Percentiles rank a stretch among this genome's conserved stretches.
Conservation (phyloP, 2,797 vertebrate genomes). For the Octomys mimax region DNA sequence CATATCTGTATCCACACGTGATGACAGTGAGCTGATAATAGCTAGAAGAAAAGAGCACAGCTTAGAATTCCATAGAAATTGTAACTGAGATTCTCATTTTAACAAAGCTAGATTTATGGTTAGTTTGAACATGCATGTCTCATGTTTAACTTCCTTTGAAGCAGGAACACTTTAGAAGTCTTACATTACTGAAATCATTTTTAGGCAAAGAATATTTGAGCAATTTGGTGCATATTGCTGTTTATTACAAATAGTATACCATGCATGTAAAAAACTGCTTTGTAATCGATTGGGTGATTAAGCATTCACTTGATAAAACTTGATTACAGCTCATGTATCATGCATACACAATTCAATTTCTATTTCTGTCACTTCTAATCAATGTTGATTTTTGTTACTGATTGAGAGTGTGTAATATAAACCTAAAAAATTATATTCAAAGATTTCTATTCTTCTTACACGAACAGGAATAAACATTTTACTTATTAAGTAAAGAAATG, state of each 20-base stretch:
- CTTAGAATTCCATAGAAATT: neutral
- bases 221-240: neutral
- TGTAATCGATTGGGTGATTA: conserved; percentile 7
- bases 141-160: conserved; percentile 10
- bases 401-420: conserved; percentile 42
- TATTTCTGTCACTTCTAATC: conserved; percentile 59
- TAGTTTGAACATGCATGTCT: neutral
- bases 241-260: conserved; percentile 51
- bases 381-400: conserved; percentile 26
- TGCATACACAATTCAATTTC: conserved; percentile 10
- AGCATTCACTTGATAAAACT: conserved; percentile 38
- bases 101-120: neutral
- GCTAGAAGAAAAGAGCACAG: neutral
- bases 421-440: conserved; percentile 14
- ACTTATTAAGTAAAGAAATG: conserved; percentile 26
- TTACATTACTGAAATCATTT: conserved; percentile 11
- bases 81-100: conserved; percentile 17
- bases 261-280: neutral
- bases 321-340: neutral
- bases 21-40: neutral
- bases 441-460: neutral
- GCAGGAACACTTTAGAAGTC: conserved; percentile 32
- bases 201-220: neutral
- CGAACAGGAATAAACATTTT: conserved; percentile 6
- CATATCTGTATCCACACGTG: neutral